A percentile compares a stretch with the other conserved stretches of the same genome.
phyloP scores from a whole-genome alignment of 2,113 vertebrate genomes.

The Antechinus flavipes region DNA sequence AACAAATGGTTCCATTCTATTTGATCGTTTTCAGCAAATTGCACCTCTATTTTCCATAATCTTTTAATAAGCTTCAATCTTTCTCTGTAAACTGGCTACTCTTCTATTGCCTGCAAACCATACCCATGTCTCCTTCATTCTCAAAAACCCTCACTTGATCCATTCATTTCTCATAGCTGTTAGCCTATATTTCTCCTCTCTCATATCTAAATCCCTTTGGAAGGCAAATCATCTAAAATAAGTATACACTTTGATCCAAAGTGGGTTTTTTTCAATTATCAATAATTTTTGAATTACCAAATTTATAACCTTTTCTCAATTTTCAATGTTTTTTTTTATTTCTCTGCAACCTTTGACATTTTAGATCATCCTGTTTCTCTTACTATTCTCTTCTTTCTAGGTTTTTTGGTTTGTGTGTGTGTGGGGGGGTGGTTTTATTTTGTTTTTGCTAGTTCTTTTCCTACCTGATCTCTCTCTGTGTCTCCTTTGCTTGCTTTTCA shows the following conservation, averaged over 20 bases:
- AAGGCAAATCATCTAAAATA: not conserved
- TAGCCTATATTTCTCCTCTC: not conserved
- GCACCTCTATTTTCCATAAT: not conserved
- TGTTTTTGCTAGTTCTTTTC: no score
- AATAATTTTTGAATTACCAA: not conserved
- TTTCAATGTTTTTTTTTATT: no score
- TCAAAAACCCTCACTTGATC: not conserved
- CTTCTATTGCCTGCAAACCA: not conserved
- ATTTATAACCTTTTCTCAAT: no score
- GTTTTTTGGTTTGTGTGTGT: no score
- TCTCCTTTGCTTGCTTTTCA: no score
- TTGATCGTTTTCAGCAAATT: not conserved
- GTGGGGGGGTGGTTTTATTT: no score
- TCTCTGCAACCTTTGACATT: no score
- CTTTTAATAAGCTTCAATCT: not conserved
- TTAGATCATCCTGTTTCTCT: no score
- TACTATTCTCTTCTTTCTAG: no score
- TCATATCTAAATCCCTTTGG: not conserved
- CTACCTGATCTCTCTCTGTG: no score
- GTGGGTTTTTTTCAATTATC: not conserved
- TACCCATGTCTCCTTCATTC: not conserved
- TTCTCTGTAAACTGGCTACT: not conserved
- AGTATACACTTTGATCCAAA: not conserved
- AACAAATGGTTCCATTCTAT: not conserved
- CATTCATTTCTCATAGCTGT: not conserved